Evolutionary conservation across 2,888 invertebrate species (phyloP), one percentile per base, ranked within the genome.

Genomic region (Polymixis flavicincta): DNA sequence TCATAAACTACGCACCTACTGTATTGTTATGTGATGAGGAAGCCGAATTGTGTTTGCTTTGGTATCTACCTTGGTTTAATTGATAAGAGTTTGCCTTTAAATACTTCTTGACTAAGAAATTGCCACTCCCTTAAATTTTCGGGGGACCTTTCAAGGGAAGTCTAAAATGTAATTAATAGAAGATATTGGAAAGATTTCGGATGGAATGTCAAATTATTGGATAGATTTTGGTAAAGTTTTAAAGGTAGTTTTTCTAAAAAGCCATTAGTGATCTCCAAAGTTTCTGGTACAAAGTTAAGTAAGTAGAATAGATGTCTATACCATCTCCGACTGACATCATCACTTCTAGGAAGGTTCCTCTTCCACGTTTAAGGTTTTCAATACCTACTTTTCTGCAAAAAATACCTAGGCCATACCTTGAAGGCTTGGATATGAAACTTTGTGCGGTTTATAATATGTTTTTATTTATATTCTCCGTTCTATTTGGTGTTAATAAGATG

Each of bases 1-100:
- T 93, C 93, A 93, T 95, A 94, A 95, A 93, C 91, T 92, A 91
- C 90, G 90, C 90, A 89, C 90, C 90, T 90, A 89, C 88, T 87
- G 84, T 86, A 84, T 80, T 86, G 85, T 86, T 89, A 87, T 90
- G 89, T 89, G 90, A 91, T 87, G 88, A 90, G 89, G 85, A 88
- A 89, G 84, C 89, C 79, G 86, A 88, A 89, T 87, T 89, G 89
- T 88, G 90, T 91, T 89, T 87, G 85, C 82, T 77, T 80, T 83
- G 69, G 75, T 83, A 85, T 86, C 85, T 82, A 80, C 68, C 48
- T 68, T 69, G 69, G 68, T 76, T 68, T 45, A 80, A 67, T 83
- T 71, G 52, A 57, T 74, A 45, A 45, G 55, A 73, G 50, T 37
- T 25, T 59, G 52, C 28, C 42, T 68, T 50, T 13, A 22, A 28